Evolutionary conservation across 2,797 vertebrate species (phyloP), one percentile per base, ranked within the genome.

Genomic region (Macrochelys suwanniensis): DNA sequence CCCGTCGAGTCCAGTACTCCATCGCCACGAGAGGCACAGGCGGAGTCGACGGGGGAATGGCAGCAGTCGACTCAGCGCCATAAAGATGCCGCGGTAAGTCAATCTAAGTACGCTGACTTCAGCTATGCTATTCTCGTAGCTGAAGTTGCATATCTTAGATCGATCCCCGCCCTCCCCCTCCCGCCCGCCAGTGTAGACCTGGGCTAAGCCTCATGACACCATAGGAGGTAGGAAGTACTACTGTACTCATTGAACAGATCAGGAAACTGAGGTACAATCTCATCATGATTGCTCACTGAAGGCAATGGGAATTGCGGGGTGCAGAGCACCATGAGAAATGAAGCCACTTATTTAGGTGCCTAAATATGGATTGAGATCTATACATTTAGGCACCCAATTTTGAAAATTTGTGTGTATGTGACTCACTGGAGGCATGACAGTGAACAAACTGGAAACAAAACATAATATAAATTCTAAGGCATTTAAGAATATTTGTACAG

Each of bases 401-500:
- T 68, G 65, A 68, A 68, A 68, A 37, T 7, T 9, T 95, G 61
- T 78, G 68, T 19, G 87, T 42, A 71, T 81, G n/a, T 76, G 2
- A 84, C 1, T 50, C 61, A 42, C 5, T 1, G 80, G 16, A 92
- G 26, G 25, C 56, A 88, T 84, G 23, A 53, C n/a, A 91, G 2
- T 9, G 13, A 94, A 90, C 25, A 28, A 79, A 74, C 2, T 19
- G 47, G 7, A 13, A 11, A 86, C 59, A 80, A 83, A 0, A 68
- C 26, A 28, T 23, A 33, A 11, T 1, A 10, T 54, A 82, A 87
- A 42, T 47, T 45, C 45, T 76, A 86, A 23, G 1, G 2, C 17
- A 84, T 91, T 90, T 77, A 94, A 51, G 37, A 93, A 74, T 89
- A 68, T 47, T 95, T 49, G 79, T 47, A 50, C 19, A 57, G 1